A percentile compares a stretch with the other conserved stretches of the same genome.
Conservation (phyloP, 2,888 invertebrate genomes). For the Cephalotes varians region DNA sequence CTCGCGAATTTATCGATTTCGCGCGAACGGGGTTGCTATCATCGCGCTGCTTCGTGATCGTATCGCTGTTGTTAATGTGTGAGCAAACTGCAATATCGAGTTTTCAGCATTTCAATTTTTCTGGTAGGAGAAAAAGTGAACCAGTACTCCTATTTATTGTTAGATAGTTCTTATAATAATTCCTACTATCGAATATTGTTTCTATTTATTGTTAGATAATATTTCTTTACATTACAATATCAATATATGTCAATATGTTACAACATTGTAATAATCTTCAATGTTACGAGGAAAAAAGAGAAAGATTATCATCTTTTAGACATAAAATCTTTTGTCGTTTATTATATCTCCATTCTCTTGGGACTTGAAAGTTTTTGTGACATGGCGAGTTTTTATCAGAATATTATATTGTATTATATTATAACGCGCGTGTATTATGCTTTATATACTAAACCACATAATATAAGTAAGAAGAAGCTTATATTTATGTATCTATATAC, state of each 20-base stretch:
- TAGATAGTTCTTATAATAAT: not conserved
- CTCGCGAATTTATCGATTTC: conserved; percentile 29
- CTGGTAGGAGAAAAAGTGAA: not conserved
- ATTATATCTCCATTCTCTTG: not conserved
- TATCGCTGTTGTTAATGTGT: not conserved
- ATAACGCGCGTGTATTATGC: not conserved
- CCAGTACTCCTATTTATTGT: not conserved
- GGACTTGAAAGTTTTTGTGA: not conserved
- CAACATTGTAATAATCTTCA: not conserved
- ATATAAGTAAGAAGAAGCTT: not conserved
- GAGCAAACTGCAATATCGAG: not conserved
- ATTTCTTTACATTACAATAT: not conserved
- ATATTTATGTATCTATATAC: not conserved
- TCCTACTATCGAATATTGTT: not conserved
- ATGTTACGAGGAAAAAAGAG: not conserved
- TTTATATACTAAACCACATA: not conserved
- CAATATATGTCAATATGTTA: not conserved
- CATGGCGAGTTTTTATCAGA: too few species aligned
- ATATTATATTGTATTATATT: too few species aligned
- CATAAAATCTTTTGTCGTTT: not conserved
- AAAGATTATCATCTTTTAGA: not conserved
- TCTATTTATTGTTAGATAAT: not conserved
- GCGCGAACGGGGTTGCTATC: not conserved
- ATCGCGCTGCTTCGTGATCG: not conserved
- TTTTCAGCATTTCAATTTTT: not conserved